A percentile compares a stretch with the other conserved stretches of the same genome.
These are phyloP conservation scores for Coptodon rendalli DNA, from an alignment of 2,113 vertebrate genomes.

Conservation along the genomic window DNA sequence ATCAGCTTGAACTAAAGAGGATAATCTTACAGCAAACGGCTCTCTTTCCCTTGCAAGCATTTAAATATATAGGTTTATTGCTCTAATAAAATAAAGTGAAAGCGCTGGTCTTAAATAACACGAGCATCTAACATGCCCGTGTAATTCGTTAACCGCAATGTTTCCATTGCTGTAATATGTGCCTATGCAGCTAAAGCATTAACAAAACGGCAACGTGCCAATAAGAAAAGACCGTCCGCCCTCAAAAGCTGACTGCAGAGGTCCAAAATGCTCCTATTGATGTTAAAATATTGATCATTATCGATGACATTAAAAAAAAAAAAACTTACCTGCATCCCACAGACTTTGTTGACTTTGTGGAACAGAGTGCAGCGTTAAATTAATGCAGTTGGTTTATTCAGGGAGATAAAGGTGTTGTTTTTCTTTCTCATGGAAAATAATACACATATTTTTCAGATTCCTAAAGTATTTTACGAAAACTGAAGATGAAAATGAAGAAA, in stretches of 20 bases:
- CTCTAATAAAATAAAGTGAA: background rate
- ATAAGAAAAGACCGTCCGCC: background rate
- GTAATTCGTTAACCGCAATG: background rate
- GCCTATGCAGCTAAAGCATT: background rate
- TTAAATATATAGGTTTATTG: background rate
- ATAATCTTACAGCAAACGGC: accelerated
- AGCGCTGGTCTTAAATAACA: background rate
- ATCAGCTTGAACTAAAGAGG: background rate
- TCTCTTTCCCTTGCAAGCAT: background rate
- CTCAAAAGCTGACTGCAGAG: background rate
- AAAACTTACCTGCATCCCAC: background rate
- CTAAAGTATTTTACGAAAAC: background rate
- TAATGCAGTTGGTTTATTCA: background rate
- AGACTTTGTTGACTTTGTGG: background rate
- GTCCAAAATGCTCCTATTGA: background rate
- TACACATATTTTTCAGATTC: accelerated
- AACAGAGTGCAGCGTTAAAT: background rate
- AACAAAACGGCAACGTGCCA: constrained; percentile 28
- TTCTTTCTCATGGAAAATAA: background rate
- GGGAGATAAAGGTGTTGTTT: background rate
- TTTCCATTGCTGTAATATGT: background rate
- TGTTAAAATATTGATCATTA: constrained; percentile 13
- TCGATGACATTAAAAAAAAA: background rate
- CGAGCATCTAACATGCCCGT: background rate
- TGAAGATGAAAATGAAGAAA: background rate